Evolutionary conservation across 35 echinoderm and acorn worm genomes (phyloP), one percentile per base, ranked within the genome.

Genomic region (Heliocidaris erythrogramma): DNA sequence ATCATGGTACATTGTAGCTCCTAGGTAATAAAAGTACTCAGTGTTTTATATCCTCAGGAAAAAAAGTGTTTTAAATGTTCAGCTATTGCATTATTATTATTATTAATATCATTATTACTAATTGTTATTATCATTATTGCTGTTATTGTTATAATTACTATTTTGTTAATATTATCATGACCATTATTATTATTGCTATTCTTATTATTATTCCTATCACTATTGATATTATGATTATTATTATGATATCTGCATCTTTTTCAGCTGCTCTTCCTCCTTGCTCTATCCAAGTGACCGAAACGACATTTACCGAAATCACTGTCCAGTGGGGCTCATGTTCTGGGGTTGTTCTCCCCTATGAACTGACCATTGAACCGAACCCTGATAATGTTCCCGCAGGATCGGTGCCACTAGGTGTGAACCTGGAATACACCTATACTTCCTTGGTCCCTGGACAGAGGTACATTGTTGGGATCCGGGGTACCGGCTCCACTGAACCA

Each of bases 271-370:
- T 97, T 32, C 92, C 85, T 11, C 24, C 30, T 14, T 94, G 95
- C 47, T 84, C 93, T 4, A 90, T 96, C 24, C 92, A 95, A 13
- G 92, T 95, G 10, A 87, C 86, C 2, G 84, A 47, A 21, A 61
- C 53, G 6, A 95, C 84, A 0, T 92, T 65, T 5, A 60, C 18
- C 30, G 93, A 30, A 30, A 31, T 97, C 21, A 86, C 90, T 12
- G 85, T 95, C 13, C 90, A 97, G 85, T 97, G 96, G 96, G 96
- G 96, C 9, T n/a, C 49, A 0, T 95, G 94, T 88, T 61, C 86
- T 7, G 91, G 78, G 24, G 94, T 85, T 13, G 30, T 30, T 14
- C 21, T 30, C 4, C 85, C 60, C 52, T 97, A 95, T 85, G 49
- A 95, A 27, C 60, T 93, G 78, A 94, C 88, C 32, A 49, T 56